Evolutionary conservation across 2,113 vertebrate species (phyloP).

Genomic region (Pyrgilauda ruficollis): DNA sequence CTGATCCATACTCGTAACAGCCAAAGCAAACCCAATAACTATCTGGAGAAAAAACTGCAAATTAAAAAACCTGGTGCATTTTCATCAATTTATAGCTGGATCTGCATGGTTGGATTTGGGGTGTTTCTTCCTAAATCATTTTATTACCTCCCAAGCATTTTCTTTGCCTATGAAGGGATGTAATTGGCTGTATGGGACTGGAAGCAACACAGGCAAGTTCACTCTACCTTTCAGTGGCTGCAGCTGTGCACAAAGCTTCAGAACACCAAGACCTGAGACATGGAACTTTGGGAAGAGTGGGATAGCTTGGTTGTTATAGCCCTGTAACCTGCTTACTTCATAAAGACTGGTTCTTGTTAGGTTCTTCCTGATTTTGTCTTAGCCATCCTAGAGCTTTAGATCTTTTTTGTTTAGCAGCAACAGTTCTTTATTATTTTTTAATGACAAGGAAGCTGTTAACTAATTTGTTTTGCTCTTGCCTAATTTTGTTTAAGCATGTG

Average conservation of each 20-base stretch:
- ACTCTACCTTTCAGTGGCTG: fast-evolving
- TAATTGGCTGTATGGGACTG: constrained; percentile 36
- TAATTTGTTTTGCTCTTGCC: not conserved
- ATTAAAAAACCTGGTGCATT: not conserved
- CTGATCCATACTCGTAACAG: not conserved
- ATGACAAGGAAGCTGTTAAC: not conserved
- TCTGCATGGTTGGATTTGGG: not conserved
- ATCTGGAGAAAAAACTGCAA: not conserved
- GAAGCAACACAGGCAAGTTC: not conserved
- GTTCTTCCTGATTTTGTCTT: not conserved
- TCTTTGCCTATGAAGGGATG: not conserved
- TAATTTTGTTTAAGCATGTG: not conserved
- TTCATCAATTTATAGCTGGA: not conserved
- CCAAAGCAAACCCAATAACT: not conserved
- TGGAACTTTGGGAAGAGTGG: not conserved
- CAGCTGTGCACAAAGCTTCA: not conserved
- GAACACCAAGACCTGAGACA: not conserved
- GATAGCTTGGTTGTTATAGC: not conserved
- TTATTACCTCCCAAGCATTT: constrained; percentile 40
- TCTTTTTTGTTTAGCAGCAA: not conserved
- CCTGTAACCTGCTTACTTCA: not conserved
- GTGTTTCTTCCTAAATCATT: constrained; percentile 29
- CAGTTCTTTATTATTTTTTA: not conserved
- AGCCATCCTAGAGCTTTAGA: not conserved
- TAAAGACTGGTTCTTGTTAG: not conserved